Conservation (phyloP, 92 coral and sea anemone species). For the Parazoanthus atlanticus region DNA sequence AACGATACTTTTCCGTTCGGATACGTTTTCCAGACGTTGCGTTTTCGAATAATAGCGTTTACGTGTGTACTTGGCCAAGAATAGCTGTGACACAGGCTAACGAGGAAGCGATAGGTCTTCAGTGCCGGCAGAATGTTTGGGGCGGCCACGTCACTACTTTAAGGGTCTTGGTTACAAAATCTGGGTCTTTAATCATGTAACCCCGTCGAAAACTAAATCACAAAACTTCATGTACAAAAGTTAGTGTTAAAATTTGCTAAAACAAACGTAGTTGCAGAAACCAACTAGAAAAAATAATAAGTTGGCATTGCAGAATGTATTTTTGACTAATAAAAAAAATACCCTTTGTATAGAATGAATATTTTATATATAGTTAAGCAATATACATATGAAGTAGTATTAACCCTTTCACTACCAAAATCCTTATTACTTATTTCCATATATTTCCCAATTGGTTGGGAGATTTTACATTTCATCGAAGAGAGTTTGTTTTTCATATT, state of each 20-base stretch:
- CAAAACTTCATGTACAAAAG: background rate
- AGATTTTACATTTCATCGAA: too few relatives aligned
- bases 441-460: background rate
- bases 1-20: background rate
- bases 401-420: background rate
- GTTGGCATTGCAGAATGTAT: background rate
- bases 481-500: background rate
- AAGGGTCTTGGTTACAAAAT: too few relatives aligned
- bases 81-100: background rate
- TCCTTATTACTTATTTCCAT: too few relatives aligned
- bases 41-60: background rate
- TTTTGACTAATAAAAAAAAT: too few relatives aligned
- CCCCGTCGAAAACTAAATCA: too few relatives aligned
- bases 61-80: background rate
- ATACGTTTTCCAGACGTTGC: background rate
- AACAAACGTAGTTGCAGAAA: background rate
- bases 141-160: too few relatives aligned
- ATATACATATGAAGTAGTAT: background rate
- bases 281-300: too few relatives aligned
- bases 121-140: too few relatives aligned
- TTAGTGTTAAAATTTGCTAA: background rate
- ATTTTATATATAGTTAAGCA: too few relatives aligned
- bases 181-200: too few relatives aligned
- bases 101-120: background rate
- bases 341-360: background rate